Conservation (phyloP, 1,140 invertebrate species). For the Caligus rogercresseyi region DNA sequence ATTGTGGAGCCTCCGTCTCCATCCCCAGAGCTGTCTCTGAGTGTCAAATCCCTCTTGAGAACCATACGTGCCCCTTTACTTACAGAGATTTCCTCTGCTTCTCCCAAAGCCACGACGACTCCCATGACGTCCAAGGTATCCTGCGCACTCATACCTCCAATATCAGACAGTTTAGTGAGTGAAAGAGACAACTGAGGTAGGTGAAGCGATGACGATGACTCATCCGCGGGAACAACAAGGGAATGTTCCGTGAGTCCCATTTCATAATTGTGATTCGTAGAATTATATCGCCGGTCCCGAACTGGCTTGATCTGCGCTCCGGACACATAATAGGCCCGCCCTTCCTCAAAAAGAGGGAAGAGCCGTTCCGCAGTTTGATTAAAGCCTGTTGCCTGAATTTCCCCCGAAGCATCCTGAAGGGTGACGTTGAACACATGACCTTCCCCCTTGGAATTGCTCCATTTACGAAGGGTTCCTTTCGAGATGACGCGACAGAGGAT, state of each 20-base stretch:
- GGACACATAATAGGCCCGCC: neutral
- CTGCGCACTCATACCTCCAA: neutral
- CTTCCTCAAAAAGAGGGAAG: neutral
- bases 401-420: neutral
- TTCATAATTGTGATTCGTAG: conserved; percentile 12
- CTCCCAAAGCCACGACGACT: neutral
- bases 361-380: neutral
- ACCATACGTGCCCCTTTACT: neutral
- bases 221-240: neutral
- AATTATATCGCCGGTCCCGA: neutral
- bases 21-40: neutral
- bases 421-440: conserved; percentile 5
- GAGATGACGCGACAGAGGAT: neutral
- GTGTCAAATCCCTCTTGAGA: neutral
- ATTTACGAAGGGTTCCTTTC: neutral
- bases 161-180: neutral
- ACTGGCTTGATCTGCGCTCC: conserved; percentile 3
- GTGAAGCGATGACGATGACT: neutral
- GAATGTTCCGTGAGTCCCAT: conserved; percentile 2
- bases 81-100: neutral
- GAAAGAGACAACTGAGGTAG: neutral
- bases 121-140: conserved; percentile 4
- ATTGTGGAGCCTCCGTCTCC: neutral
- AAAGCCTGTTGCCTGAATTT: conserved; percentile 13
- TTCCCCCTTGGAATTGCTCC: conserved; percentile 12